A percentile compares a stretch with the other conserved stretches of the same genome.
These are phyloP conservation scores for Piaya cayana DNA, from an alignment of 2,113 vertebrate species.

Conservation along the genomic window DNA sequence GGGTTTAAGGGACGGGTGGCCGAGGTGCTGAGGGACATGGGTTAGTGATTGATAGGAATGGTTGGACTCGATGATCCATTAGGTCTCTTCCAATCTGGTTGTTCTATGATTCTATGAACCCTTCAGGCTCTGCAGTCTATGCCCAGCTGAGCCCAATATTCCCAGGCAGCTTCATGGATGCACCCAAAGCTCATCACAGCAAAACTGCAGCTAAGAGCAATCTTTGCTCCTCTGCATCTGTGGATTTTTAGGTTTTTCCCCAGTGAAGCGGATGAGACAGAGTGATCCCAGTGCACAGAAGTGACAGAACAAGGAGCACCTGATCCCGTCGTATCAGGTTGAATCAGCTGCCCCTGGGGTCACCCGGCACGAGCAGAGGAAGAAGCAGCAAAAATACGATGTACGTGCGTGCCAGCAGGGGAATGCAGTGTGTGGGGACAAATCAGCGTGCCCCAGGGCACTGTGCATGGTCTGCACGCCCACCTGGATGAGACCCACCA, in stretches of 20 bases:
- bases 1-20: no score
- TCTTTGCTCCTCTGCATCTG: not conserved
- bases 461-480: not conserved
- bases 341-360: not conserved
- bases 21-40: no score
- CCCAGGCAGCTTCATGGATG: not conserved
- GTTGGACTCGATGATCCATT: no score
- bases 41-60: no score
- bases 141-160: not conserved
- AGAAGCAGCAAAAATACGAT: not conserved
- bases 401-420: not conserved
- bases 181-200: not conserved
- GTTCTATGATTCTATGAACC: no score
- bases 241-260: not conserved
- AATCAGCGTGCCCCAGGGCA: not conserved
- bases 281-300: not conserved
- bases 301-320: not conserved
- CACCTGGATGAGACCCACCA: accelerated
- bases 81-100: no score
- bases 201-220: not conserved
- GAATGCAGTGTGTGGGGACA: not conserved
- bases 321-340: not conserved
- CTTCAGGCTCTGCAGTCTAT: not conserved
- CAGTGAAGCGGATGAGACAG: not conserved
- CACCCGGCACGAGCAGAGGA: not conserved